These are phyloP conservation scores for Blastomussa wellsi DNA, from an alignment of 92 coral and sea anemone genomes.

Conservation along the genomic window DNA sequence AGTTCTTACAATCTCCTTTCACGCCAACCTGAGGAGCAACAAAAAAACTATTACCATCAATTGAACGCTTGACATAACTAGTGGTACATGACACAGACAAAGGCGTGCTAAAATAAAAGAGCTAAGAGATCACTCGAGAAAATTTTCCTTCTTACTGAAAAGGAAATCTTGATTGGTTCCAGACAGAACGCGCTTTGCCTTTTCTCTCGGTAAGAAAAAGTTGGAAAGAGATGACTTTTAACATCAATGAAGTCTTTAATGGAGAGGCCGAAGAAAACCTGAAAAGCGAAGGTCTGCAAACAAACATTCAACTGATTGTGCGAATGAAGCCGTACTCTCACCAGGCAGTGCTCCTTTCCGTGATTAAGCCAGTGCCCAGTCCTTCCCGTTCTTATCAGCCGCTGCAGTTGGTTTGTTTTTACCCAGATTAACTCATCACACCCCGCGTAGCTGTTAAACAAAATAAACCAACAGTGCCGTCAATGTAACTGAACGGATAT, in stretches of 20 bases:
- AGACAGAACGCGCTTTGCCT: too few species aligned
- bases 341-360: slow-evolving; percentile 98
- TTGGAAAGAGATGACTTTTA: too few species aligned
- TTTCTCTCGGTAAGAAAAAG: too few species aligned
- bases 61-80: not conserved
- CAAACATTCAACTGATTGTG: too few species aligned
- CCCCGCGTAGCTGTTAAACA: slow-evolving; percentile 58
- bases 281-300: too few species aligned
- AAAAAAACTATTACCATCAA: not conserved
- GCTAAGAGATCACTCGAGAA: not conserved
- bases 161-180: not conserved
- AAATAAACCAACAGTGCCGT: not conserved
- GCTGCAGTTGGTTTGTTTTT: slow-evolving; percentile 94
- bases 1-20: slow-evolving; percentile 83
- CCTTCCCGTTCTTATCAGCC: slow-evolving; percentile 94
- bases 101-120: not conserved
- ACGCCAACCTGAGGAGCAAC: slow-evolving; percentile 82
- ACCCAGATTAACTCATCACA: slow-evolving; percentile 99
- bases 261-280: too few species aligned
- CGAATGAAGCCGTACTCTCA: slow-evolving; percentile 27
- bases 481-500: not conserved
- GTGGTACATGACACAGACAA: not conserved
- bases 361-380: slow-evolving; percentile 99
- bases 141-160: not conserved
- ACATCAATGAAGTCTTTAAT: too few species aligned